These are phyloP conservation scores for Alauda arvensis DNA, from an alignment of 2,797 vertebrate genomes.

Conservation along the genomic window DNA sequence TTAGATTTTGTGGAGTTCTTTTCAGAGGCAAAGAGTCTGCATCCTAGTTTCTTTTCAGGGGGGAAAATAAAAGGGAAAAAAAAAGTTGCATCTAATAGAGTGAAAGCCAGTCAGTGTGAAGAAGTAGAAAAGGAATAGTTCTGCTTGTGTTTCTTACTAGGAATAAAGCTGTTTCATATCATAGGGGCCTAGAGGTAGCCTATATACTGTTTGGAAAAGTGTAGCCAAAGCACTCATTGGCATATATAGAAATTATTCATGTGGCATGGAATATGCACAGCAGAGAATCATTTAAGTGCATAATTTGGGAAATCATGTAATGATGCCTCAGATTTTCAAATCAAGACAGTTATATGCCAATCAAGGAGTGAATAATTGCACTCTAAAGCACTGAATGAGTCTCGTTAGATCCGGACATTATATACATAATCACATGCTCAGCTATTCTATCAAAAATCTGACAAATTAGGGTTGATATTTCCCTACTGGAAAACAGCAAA, in stretches of 20 bases:
- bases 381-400: conserved; percentile 13
- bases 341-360: neutral
- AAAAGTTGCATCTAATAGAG: neutral
- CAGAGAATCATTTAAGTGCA: neutral
- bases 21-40: neutral
- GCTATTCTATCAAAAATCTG: neutral
- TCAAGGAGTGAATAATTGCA: conserved; percentile 23
- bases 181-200: neutral
- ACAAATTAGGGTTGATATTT: neutral
- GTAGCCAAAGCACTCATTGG: neutral
- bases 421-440: neutral
- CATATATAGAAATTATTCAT: neutral
- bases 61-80: neutral
- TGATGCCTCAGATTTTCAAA: neutral
- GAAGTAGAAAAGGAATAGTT: neutral
- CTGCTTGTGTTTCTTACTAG: neutral
- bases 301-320: neutral
- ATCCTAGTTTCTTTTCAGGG: neutral
- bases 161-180: neutral
- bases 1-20: neutral
- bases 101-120: neutral
- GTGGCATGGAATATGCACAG: neutral
- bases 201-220: neutral
- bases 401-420: neutral
- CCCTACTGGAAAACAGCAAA: neutral